These are phyloP conservation scores for Athalia rosae DNA, from an alignment of 2,888 invertebrate species.

Conservation along the genomic window DNA sequence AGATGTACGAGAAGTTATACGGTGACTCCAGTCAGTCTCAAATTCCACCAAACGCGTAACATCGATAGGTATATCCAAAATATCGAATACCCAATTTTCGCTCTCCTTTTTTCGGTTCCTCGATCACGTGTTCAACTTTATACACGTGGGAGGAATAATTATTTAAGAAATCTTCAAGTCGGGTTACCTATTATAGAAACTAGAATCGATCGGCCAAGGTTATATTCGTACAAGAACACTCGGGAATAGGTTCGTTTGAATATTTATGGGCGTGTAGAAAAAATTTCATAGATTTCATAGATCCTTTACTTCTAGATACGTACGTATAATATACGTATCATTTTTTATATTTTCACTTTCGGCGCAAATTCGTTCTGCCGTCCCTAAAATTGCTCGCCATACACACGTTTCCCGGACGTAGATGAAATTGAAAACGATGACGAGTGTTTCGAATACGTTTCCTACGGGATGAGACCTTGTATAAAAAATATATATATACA, in stretches of 20 bases:
- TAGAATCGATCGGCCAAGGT: constrained; percentile 18
- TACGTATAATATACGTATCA: neutral
- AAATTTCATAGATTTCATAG: too few species aligned
- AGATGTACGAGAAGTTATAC: too few species aligned
- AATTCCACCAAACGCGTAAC: neutral
- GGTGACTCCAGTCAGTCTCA: neutral
- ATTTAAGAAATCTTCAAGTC: constrained; percentile 15
- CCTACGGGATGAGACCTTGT: too few species aligned
- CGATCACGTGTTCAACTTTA: neutral
- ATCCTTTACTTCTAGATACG: too few species aligned
- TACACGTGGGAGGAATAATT: neutral
- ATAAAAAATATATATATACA: too few species aligned
- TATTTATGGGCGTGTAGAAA: too few species aligned
- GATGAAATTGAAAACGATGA: too few species aligned
- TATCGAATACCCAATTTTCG: constrained; percentile 4
- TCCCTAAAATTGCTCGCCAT: neutral
- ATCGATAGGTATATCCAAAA: neutral
- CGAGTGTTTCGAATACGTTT: too few species aligned
- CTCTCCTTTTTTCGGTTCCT: neutral
- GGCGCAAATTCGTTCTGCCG: neutral
- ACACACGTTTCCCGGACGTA: too few species aligned
- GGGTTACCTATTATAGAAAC: constrained; percentile 17
- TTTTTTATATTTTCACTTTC: neutral
- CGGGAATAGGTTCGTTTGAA: neutral
- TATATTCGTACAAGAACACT: constrained; percentile 2